phyloP scores from a whole-genome alignment of 2,797 vertebrate species.

The Cuniculus paca region DNA sequence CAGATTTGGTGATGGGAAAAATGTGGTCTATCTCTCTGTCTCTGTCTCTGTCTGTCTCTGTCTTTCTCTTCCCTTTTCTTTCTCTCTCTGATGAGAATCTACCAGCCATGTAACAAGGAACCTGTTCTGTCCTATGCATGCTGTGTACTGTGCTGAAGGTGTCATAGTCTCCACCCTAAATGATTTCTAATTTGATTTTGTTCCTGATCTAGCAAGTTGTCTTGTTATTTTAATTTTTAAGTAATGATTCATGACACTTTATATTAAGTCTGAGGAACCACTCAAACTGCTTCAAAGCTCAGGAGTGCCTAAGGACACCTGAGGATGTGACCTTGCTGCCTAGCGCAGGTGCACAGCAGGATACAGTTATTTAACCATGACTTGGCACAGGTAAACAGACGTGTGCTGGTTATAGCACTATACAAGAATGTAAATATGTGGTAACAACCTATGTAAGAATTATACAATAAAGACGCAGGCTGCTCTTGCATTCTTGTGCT shows the following conservation, averaged over 20 bases:
- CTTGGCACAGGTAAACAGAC: not conserved
- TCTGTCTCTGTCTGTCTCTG: not conserved
- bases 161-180: not conserved
- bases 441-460: not conserved
- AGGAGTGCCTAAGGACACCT: not conserved
- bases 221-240: slow-evolving; percentile 9
- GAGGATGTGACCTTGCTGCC: not conserved
- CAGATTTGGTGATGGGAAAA: not conserved
- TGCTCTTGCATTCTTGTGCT: not conserved
- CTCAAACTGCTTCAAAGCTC: not conserved
- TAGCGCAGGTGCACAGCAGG: not conserved
- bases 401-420: not conserved
- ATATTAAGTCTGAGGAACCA: not conserved
- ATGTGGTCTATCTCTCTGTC: not conserved
- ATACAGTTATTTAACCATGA: not conserved
- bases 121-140: not conserved
- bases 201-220: not conserved
- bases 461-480: too few relatives aligned
- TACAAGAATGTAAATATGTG: not conserved
- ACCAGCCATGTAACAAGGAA: not conserved
- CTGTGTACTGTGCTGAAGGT: not conserved
- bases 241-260: not conserved
- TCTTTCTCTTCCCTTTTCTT: not conserved
- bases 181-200: slow-evolving; percentile 9
- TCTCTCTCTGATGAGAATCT: not conserved